phyloP scores from a whole-genome alignment of 37 sponge, comb jelly and placozoan genomes.

The Petrosia ficiformis region DNA sequence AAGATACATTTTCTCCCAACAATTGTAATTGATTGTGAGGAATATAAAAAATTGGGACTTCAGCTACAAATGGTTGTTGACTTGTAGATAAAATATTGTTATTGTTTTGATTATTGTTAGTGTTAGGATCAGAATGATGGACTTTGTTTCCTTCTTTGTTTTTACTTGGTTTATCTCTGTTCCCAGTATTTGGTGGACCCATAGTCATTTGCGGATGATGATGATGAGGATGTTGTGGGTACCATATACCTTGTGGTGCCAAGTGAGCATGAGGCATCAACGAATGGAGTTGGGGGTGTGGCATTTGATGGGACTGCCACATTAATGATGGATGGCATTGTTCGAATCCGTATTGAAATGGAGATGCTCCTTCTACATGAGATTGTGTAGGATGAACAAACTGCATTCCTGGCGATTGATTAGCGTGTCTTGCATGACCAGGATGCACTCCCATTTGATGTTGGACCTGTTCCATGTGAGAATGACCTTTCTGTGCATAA shows the following conservation, averaged over 20 bases:
- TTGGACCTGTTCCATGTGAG: too few relatives aligned
- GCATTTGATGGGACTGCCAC: constrained; percentile 54
- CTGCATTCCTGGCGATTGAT: background rate
- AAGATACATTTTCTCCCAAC: too few relatives aligned
- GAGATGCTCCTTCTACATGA: background rate
- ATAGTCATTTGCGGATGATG: background rate
- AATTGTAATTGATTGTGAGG: too few relatives aligned
- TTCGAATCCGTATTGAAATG: constrained; percentile 9
- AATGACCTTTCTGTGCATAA: too few relatives aligned
- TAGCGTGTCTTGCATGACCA: too few relatives aligned
- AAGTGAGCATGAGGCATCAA: constrained; percentile 21
- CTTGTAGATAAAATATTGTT: background rate
- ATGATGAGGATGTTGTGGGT: constrained; percentile 15
- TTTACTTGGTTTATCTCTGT: background rate
- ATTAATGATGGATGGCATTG: constrained; percentile 9
- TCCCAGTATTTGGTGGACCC: background rate
- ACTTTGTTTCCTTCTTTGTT: background rate
- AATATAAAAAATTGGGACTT: too few relatives aligned
- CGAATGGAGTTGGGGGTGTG: constrained; percentile 11
- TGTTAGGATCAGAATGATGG: constrained; percentile 11
- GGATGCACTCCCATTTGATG: too few relatives aligned
- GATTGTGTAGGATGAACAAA: constrained; percentile 2
- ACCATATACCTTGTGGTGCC: constrained; percentile 27
- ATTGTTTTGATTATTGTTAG: constrained; percentile 26
- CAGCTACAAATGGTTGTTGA: background rate